Evolutionary conservation across 2,888 invertebrate species (phyloP), one percentile per base, ranked within the genome.

Genomic region (Neoascia interrupta): DNA sequence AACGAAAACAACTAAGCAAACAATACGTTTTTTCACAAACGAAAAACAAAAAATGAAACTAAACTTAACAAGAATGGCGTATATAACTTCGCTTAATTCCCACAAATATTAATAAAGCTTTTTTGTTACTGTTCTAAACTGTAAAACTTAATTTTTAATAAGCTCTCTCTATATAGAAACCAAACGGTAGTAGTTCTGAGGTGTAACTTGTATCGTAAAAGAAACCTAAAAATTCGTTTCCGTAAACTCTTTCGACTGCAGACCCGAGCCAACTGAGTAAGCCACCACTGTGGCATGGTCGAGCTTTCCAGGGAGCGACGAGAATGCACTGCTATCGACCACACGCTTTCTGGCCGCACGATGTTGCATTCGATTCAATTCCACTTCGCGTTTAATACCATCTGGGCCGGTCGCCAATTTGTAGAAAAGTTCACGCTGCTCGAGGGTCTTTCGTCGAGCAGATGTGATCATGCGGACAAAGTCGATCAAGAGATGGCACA

Each of bases 211-310:
- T 64, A 28, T 56, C 63, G 64, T 43, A 26, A 43, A n/a, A n/a
- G n/a, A 21, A 13, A 43, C 16, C 47, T 84, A 88, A 81, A 88
- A 88, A 81, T 86, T 88, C 13, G 88, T 88, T 84, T 88, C 88
- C 60, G 86, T 85, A 81, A 88, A 88, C 81, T 88, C 88, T 80
- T 85, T 87, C 61, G 87, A 84, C 72, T 88, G 86, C 18, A 88
- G 79, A 31, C 83, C 84, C 31, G 85, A 85, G n/a, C 94, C 94
- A 31, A 95, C 94, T 81, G 93, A 93, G 85, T 93, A 95, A 1
- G 96, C 96, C 49, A 95, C 93, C 15, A 95, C 93, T 3, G 94
- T 94, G 16, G 96, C 96, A 88, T 96, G 96, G 88, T 97, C 96
- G 81, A 97, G 89, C 87, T 97, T 97, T 1, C 96, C 96, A 0